Evolutionary conservation across 2,797 vertebrate genomes (phyloP), one percentile per base, ranked within the genome.

Genomic region (Nannoperca australis): DNA sequence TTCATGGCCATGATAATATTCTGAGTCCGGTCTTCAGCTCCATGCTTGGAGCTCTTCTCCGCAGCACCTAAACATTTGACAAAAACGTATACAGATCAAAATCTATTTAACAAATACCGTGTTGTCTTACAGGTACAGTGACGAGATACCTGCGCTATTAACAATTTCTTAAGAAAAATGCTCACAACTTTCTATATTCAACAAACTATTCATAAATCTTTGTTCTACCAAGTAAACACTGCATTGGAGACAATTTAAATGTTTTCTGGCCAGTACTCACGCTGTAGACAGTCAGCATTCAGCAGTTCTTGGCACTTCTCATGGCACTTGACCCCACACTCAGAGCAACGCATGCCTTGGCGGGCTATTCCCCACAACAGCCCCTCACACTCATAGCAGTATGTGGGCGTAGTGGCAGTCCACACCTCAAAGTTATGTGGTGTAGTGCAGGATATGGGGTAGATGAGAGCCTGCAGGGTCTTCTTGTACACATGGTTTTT

Each of bases 1-100:
- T 99, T 99, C 98, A 99, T 97, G 67, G 98, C 97, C 98, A 99
- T 99, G 91, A 99, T 99, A 79, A 99, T 98, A 84, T 99, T 99
- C 88, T 99, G 97, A 1, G 98, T 99, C 14, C 97, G 93, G 81
- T 99, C 97, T 89, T 99, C 98, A 0, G 98, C 97, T 79, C 98
- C 98, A 58, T 99, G 98, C 83, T 99, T 99, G 0, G 93, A 99
- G 89, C 97, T 97, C 91, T 99, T 99, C 91, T 99, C 98, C 0
- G 98, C 98, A 62, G 98, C 98, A 49, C 98, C 98, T 99, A 64
- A 47, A 68, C 8, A 53, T 70, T 68, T 3, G 17, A 18, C 0
- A n/a, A 20, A 77, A 24, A 45, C 22, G 3, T 7, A 22, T 18
- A 47, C 8, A 32, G 2, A 64, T 36, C 7, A 6, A 56, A 44